Evolutionary conservation across 37 sponge, comb jelly and placozoan genomes (phyloP), one percentile per base, ranked within the genome.

Genomic region (Haliclona indistincta): DNA sequence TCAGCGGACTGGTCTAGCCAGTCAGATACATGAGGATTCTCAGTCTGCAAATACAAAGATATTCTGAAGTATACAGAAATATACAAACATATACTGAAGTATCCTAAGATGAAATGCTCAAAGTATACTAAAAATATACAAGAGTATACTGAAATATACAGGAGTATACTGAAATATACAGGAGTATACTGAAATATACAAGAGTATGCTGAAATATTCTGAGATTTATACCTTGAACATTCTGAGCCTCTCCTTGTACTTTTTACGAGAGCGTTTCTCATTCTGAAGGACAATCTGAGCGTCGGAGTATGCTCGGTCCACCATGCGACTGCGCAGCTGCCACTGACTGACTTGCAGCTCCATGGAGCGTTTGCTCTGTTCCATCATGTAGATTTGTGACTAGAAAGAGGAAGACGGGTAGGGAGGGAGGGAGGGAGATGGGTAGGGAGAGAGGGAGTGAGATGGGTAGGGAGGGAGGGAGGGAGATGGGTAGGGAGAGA

Each of bases 321-420:
- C 67, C 75, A 77, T 70, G 38, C 52, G 43, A 30, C 70, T 45
- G 28, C 78, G 83, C 0, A 91, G 55, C 13, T 76, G 66, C 47
- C 52, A 56, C 11, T 79, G 77, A 56, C 83, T 70, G 0, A 91
- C 82, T 41, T 91, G 87, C 56, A 91, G 49, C 53, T 91, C 92
- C 71, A 82, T 69, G 8, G 78, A 45, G 29, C 87, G 43, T 71
- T 91, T 86, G 55, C 82, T 78, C 47, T 86, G 87, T 41, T 91
- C 92, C 92, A 91, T 86, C 92, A 91, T 91, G 80, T 91, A 91
- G n/a, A 91, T 82, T 56, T 84, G 92, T 63, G 92, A 91, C 92
- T 91, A 63, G 36, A 29, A 43, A 15, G 67, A 22, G 34, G 5
- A 36, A 28, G 36, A 4, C 25, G 28, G 43, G 36, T 11, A 33